These are phyloP conservation scores for Aptenodytes forsteri DNA, from an alignment of 2,113 vertebrate genomes.

Conservation along the genomic window DNA sequence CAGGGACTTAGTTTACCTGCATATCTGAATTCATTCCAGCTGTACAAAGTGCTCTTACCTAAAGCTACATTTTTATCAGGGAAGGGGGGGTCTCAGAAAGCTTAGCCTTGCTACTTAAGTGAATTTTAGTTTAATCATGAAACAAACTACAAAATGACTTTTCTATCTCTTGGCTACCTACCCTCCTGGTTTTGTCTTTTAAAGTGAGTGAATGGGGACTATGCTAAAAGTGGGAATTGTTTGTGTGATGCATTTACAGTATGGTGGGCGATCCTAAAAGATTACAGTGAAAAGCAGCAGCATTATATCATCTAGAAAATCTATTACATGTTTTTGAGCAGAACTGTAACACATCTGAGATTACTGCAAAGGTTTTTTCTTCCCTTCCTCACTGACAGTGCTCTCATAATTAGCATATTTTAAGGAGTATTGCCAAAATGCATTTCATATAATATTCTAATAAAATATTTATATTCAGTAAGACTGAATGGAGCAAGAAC, in stretches of 20 bases:
- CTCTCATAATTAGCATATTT: neutral
- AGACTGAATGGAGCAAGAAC: neutral
- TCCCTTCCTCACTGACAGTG: neutral
- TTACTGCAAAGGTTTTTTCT: neutral
- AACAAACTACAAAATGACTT: neutral
- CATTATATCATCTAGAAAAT: neutral
- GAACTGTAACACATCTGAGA: neutral
- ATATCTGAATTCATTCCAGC: neutral
- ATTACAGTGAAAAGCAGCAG: neutral
- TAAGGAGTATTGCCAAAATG: neutral
- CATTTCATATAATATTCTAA: neutral
- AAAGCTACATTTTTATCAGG: neutral
- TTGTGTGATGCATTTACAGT: neutral
- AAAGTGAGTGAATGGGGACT: neutral
- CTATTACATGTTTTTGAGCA: neutral
- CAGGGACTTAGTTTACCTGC: neutral
- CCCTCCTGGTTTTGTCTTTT: neutral
- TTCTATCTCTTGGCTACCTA: neutral
- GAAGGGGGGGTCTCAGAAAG: neutral
- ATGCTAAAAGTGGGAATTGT: neutral
- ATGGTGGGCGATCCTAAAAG: neutral
- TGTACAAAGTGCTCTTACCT: neutral
- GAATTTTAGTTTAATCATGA: neutral
- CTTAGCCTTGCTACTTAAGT: neutral
- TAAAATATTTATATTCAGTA: neutral